phyloP scores from a whole-genome alignment of 1,140 invertebrate species.

The Drosophila baimaii region DNA sequence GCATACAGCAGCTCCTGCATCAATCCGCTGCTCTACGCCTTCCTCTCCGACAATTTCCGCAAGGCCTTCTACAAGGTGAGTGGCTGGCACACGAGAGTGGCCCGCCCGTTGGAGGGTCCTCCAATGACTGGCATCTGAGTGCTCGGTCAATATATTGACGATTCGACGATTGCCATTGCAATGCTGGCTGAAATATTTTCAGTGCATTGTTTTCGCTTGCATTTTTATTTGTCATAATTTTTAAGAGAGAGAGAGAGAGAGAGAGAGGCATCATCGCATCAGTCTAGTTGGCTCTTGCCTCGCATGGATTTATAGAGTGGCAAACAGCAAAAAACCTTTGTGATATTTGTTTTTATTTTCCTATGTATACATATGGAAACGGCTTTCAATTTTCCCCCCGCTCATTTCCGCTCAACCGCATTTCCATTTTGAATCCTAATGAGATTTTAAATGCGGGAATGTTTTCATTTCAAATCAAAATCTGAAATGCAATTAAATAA shows the following conservation, averaged over 20 bases:
- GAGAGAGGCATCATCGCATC: conserved; percentile 17
- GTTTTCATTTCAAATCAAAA: conserved; percentile 55
- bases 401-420: conserved; percentile 35
- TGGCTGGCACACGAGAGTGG: conserved; percentile 2
- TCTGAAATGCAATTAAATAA: conserved; percentile 71
- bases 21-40: conserved; percentile 93
- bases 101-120: conserved; percentile 30
- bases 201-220: conserved; percentile 52
- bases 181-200: conserved; percentile 27
- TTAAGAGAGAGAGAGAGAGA: no score
- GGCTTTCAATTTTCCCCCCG: not conserved
- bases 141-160: conserved; percentile 63
- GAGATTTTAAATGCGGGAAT: conserved; percentile 61
- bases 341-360: not conserved
- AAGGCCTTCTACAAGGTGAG: conserved; percentile 84
- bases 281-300: conserved; percentile 31
- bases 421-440: conserved; percentile 50
- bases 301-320: conserved; percentile 50
- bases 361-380: conserved; percentile 1
- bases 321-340: conserved; percentile 3
- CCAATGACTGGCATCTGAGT: conserved; percentile 38
- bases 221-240: conserved; percentile 55
- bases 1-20: conserved; percentile 98
- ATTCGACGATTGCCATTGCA: conserved; percentile 26
- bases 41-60: conserved; percentile 83